A percentile compares a stretch with the other conserved stretches of the same genome.
Evolutionary conservation across 1,140 invertebrate genomes (phyloP).

Genomic region (Euura saliciscinereae): DNA sequence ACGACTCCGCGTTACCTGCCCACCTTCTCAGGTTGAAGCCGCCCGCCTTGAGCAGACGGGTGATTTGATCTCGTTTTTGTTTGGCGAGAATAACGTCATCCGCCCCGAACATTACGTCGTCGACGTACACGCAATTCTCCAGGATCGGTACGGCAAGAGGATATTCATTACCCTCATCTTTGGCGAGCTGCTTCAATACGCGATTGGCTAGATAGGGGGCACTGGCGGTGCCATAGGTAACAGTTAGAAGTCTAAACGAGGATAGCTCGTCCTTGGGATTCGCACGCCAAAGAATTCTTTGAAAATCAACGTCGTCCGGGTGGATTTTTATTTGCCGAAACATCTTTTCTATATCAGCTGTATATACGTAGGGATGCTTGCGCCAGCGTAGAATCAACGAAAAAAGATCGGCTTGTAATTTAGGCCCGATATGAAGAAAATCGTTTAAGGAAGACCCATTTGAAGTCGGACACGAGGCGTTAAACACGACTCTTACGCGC

Average conservation of each 20-base stretch:
- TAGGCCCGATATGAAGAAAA: too few relatives aligned
- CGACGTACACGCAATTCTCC: conserved; percentile 28
- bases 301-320: too few relatives aligned
- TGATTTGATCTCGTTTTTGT: conserved; percentile 30
- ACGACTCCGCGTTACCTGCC: conserved; percentile 11
- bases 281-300: too few relatives aligned
- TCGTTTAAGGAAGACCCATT: too few relatives aligned
- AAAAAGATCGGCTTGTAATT: too few relatives aligned
- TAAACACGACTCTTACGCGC: too few relatives aligned
- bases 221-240: conserved; percentile 48
- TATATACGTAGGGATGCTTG: too few relatives aligned
- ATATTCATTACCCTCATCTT: conserved; percentile 33
- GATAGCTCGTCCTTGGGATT: too few relatives aligned
- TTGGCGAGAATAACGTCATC: conserved; percentile 23
- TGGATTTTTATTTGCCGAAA: too few relatives aligned
- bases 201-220: conserved; percentile 40
- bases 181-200: conserved; percentile 37
- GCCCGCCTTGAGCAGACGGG: conserved; percentile 29
- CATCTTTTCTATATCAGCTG: too few relatives aligned
- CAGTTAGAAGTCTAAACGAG: conserved; percentile 21
- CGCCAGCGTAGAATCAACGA: too few relatives aligned
- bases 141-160: conserved; percentile 29
- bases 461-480: too few relatives aligned
- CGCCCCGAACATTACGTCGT: conserved; percentile 40
- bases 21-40: conserved; percentile 41